Conservation (phyloP, 2,797 vertebrate genomes). For the Nannoperca australis region DNA sequence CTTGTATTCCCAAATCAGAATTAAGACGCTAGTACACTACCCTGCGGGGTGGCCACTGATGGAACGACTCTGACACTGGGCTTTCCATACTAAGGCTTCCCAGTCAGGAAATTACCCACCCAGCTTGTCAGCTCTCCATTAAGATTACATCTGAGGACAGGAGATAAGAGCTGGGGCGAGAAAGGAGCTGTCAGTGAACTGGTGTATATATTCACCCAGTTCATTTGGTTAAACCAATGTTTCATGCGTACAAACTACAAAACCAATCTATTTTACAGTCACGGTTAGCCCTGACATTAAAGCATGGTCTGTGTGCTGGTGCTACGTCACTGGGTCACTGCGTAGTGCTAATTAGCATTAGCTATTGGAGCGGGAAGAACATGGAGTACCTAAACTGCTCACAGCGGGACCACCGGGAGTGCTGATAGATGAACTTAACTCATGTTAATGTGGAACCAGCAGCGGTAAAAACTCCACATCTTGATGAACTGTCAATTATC, state of each 20-base stretch:
- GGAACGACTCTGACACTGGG: slow-evolving; percentile 55
- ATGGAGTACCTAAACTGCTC: slow-evolving; percentile 18
- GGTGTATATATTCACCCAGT: slow-evolving; percentile 11
- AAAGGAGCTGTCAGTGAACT: slow-evolving; percentile 24
- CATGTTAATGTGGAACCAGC: slow-evolving; percentile 50
- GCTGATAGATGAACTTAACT: slow-evolving; percentile 48
- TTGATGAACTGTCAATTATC: slow-evolving; percentile 58
- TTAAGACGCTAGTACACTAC: slow-evolving; percentile 45
- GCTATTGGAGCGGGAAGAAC: slow-evolving; percentile 14
- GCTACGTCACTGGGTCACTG: slow-evolving; percentile 24
- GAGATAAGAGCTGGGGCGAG: slow-evolving; percentile 42
- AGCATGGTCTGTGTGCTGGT: not conserved
- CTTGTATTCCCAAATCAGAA: slow-evolving; percentile 55
- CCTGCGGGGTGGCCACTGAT: slow-evolving; percentile 45
- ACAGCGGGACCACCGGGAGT: slow-evolving; percentile 5
- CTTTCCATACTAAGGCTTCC: slow-evolving; percentile 42
- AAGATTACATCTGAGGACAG: slow-evolving; percentile 62
- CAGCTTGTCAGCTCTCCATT: slow-evolving; percentile 47
- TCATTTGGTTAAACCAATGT: slow-evolving; percentile 36
- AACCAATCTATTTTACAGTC: not conserved
- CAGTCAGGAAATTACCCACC: slow-evolving; percentile 63
- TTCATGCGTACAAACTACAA: not conserved
- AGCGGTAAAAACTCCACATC: slow-evolving; percentile 45
- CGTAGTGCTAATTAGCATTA: slow-evolving; percentile 30
- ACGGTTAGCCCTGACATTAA: not conserved